A percentile compares a stretch with the other conserved stretches of the same genome.
phyloP scores from a whole-genome alignment of 2,888 invertebrate genomes.

The Drosophila silvestris region DNA sequence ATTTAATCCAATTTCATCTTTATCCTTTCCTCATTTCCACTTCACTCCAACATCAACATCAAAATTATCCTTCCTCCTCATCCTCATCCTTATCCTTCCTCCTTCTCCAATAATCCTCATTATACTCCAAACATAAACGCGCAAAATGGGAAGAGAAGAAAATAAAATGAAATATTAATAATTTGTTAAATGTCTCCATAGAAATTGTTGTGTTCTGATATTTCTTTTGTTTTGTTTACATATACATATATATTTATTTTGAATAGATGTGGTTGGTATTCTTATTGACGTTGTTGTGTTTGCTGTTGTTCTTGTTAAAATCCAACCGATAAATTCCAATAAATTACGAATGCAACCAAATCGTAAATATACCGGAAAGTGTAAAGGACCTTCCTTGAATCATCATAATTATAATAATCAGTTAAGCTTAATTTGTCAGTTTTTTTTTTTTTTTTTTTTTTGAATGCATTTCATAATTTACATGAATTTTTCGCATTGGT shows the following conservation, averaged over 20 bases:
- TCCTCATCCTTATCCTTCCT: constrained; percentile 64
- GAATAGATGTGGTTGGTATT: constrained; percentile 34
- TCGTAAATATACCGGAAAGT: constrained; percentile 49
- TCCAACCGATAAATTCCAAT: constrained; percentile 45
- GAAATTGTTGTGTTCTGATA: constrained; percentile 50
- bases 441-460: constrained; percentile 7
- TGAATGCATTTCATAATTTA: constrained; percentile 47
- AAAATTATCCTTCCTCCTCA: constrained; percentile 63
- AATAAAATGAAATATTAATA: constrained; percentile 77
- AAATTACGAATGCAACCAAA: constrained; percentile 56
- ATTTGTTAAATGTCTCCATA: constrained; percentile 56
- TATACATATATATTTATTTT: constrained; percentile 59
- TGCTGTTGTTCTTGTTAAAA: constrained; percentile 29
- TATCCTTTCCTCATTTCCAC: constrained; percentile 44
- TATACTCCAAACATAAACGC: constrained; percentile 79
- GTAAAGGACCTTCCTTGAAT: constrained; percentile 44
- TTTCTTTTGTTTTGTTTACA: constrained; percentile 41
- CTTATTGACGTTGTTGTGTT: constrained; percentile 12
- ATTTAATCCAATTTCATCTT: constrained; percentile 61
- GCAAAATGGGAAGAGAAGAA: constrained; percentile 75
- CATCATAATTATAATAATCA: constrained; percentile 15
- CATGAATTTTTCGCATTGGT: constrained; percentile 39
- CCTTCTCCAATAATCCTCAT: constrained; percentile 70
- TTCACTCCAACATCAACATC: constrained; percentile 53
- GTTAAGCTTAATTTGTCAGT: constrained; percentile 55